Evolutionary conservation across 2,888 invertebrate genomes (phyloP), one percentile per base, ranked within the genome.

Genomic region (Apodemia mormo): DNA sequence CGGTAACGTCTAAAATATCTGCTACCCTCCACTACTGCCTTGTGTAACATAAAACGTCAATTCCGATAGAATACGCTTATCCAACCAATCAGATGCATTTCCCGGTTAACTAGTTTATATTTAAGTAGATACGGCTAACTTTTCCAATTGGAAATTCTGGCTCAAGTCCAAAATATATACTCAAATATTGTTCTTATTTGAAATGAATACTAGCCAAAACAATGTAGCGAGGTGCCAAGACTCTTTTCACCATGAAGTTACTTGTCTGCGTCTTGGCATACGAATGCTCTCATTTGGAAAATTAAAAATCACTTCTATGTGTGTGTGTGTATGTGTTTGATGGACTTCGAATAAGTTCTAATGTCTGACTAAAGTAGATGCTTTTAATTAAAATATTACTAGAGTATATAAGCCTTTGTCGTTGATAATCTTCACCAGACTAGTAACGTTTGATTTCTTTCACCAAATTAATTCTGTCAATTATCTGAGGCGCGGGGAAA

Each of bases 151-250:
- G 73, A 75, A 74, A 72, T 68, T 56, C 80, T 86, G 86, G 86
- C 83, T 64, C 22, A 3, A 71, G 29, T 78, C 85, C 86, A 86
- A 79, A 77, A 80, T 77, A 80, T 79, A 79, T 78, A 77, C 78
- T 80, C 74, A 76, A 78, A 78, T 78, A 74, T 77, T 71, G 75
- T 76, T 76, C 78, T 75, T 78, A 71, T 72, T 75, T 74, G 73
- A 76, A 79, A 76, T 72, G 71, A 80, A 73, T 76, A 77, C 74
- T 74, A 77, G 77, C 77, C 77, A 79, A 80, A 74, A 76, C 71
- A 72, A 73, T 65, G 58, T 71, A 66, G 70, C 52, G 71, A 72
- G 73, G 79, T 80, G 82, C 82, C 82, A 83, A 83, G 77, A 79
- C 72, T 71, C 71, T 78, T 77, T 74, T 72, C 75, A 61, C 58